Base-by-base conservation (phyloP, 2,113 vertebrate species). In the Furnarius figulus region DNA sequence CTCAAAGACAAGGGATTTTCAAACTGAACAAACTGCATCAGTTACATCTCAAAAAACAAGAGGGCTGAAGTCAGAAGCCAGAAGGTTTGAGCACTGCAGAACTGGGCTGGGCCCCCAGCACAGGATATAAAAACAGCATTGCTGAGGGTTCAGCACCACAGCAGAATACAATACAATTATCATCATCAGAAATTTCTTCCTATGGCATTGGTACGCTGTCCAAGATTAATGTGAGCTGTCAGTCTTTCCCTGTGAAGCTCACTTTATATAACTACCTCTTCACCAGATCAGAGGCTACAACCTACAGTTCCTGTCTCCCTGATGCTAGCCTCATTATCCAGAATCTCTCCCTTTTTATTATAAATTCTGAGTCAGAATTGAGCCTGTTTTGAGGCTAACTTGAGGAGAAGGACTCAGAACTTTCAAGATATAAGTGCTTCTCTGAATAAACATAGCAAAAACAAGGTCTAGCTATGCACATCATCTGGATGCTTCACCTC, bases 51-150 rank as follows among this genome's bases (percentile, higher is more conserved):
- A 42, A 37, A 39, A 65, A 86, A 15, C 3, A 55, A 37, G 42
- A 63, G 27, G 53, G 21, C 6, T 66, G 44, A 47, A 55, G 10
- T 19, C 31, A 65, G 63, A 23, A 84, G 24, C 12, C 68, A 66
- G 21, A 0, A 3, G 15, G 14, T 82, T 67, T 55, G 61, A 12
- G 22, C 25, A 67, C 39, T 0, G 0, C 28, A 40, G 24, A 22
- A 25, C 49, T 2, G 2, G 11, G 14, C 24, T 44, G 55, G 14
- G 13, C 2, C 6, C 30, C 5, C 40, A 73, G 21, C 2, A 0
- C 20, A 50, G 33, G 19, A 9, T 25, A 76, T 58, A 44, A 33
- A 59, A 2, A 5, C 22, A n/a, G 35, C 44, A 24, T 14, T 89
- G 49, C 10, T 84, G 52, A 49, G 14, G 33, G 22, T 70, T 84